Conservation (phyloP, 92 coral and sea anemone genomes). For the Porites rus region DNA sequence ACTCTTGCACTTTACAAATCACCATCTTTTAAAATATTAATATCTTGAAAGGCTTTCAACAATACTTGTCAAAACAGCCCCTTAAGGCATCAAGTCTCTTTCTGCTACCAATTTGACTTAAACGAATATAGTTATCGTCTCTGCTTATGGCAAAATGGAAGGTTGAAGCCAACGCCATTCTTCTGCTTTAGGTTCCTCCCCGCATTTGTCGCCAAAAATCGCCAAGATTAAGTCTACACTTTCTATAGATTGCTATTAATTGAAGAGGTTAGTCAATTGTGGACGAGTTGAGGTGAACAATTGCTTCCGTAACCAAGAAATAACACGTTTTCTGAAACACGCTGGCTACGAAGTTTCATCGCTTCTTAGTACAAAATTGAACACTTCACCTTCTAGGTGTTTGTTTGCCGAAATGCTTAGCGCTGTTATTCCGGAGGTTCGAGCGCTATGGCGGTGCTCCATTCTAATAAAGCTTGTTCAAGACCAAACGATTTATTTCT, state of each 20-base stretch:
- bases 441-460: background rate
- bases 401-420: background rate
- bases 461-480: conserved; percentile 12
- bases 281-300: conserved; percentile 62
- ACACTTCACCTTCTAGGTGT: background rate
- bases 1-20: conserved; percentile 53
- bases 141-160: conserved; percentile 23
- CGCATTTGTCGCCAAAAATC: background rate
- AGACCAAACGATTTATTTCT: conserved; percentile 71
- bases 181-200: background rate
- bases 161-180: background rate
- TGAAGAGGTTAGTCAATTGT: conserved; percentile 70
- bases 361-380: background rate
- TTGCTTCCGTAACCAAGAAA: conserved; percentile 79
- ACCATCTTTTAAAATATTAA: conserved; percentile 69
- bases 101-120: conserved; percentile 37
- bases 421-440: background rate
- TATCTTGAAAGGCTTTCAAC: conserved; percentile 68
- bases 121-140: conserved; percentile 35
- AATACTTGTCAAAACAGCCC: conserved; percentile 74
- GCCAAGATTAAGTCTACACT: conserved; percentile 23
- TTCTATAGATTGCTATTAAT: conserved; percentile 38
- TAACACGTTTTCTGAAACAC: conserved; percentile 59
- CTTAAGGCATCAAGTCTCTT: conserved; percentile 36
- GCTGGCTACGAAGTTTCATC: conserved; percentile 16